Evolutionary conservation across 2,888 invertebrate genomes (phyloP).

Genomic region (Andrena flavipes): DNA sequence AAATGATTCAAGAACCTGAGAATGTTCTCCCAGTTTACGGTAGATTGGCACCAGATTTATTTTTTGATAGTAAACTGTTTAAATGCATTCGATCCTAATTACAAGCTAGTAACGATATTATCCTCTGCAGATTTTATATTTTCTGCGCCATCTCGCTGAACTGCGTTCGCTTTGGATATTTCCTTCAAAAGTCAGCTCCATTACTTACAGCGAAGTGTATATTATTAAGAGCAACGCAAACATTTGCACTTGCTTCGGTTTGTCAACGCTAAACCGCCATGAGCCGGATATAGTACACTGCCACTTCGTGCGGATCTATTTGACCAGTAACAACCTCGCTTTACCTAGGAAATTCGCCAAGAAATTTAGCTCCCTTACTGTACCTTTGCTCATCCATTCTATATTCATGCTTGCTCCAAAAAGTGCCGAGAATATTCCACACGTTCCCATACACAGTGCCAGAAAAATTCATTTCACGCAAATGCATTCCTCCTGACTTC

Average conservation of each 20-base stretch:
- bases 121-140: no score
- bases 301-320: not conserved
- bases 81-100: no score
- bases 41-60: no score
- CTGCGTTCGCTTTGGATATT: not conserved
- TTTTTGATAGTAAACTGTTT: no score
- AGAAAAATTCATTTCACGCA: no score
- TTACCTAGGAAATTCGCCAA: not conserved
- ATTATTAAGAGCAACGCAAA: conserved; percentile 3
- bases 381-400: not conserved
- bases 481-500: no score
- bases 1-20: no score
- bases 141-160: not conserved
- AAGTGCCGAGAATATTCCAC: not conserved
- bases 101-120: no score
- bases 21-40: no score
- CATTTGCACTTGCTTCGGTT: not conserved
- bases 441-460: no score
- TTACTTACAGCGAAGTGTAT: not conserved
- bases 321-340: not conserved
- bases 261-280: not conserved
- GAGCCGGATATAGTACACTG: not conserved
- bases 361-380: not conserved
- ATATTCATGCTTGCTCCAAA: not conserved
- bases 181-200: not conserved